These are phyloP conservation scores for Engraulis encrasicolus DNA, from an alignment of 2,113 vertebrate genomes.

Conservation along the genomic window DNA sequence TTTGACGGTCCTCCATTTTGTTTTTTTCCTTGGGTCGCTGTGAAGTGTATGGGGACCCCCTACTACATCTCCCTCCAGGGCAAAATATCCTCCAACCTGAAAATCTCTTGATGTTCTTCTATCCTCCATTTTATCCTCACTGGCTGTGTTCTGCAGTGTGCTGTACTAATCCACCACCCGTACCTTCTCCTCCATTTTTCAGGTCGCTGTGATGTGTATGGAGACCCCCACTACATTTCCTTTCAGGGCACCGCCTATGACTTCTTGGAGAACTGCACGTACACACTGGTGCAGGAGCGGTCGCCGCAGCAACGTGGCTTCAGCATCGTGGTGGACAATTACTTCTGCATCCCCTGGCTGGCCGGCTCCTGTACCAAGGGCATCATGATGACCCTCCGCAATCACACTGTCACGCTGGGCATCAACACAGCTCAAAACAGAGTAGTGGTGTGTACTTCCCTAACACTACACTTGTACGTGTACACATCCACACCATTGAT, in stretches of 20 bases:
- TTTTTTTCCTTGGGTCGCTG: too few relatives aligned
- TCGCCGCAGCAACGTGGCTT: constrained; percentile 55
- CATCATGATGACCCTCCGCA: constrained; percentile 64
- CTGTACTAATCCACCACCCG: too few relatives aligned
- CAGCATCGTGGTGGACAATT: constrained; percentile 71
- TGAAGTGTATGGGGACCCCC: too few relatives aligned
- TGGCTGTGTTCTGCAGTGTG: too few relatives aligned
- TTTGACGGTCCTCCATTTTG: too few relatives aligned
- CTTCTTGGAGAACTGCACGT: constrained; percentile 69
- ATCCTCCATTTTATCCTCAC: too few relatives aligned
- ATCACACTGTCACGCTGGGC: constrained; percentile 58
- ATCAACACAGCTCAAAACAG: neutral
- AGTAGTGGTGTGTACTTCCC: neutral
- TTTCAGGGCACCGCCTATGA: constrained; percentile 64
- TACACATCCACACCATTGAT: too few relatives aligned
- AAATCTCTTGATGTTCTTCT: too few relatives aligned
- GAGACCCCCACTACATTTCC: constrained; percentile 76
- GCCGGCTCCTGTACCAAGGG: constrained; percentile 63
- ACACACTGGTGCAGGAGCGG: constrained; percentile 71
- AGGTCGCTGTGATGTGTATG: constrained; percentile 75
- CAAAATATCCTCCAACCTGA: too few relatives aligned
- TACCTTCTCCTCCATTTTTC: too few relatives aligned
- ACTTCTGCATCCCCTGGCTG: constrained; percentile 27
- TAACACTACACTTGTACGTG: neutral
- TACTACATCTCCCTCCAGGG: too few relatives aligned